These are phyloP conservation scores for Drosophila nr. fundita DNA, from an alignment of 2,888 invertebrate genomes.

Conservation along the genomic window DNA sequence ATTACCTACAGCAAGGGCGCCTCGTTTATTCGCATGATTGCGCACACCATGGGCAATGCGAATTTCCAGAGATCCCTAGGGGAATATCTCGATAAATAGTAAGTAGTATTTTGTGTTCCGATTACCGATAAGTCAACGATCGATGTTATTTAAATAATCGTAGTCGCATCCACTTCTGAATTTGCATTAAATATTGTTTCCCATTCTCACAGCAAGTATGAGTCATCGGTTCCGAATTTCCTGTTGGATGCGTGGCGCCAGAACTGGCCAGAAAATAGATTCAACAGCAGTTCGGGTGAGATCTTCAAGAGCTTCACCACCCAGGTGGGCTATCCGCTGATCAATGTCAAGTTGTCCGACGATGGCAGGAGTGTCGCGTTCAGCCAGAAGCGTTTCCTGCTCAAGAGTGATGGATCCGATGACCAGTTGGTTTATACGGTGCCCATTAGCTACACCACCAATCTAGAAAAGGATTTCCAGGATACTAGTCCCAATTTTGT, in stretches of 20 bases:
- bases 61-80: constrained; percentile 87
- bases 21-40: constrained; percentile 89
- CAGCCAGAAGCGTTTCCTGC: constrained; percentile 81
- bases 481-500: constrained; percentile 71
- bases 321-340: constrained; percentile 89
- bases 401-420: constrained; percentile 69
- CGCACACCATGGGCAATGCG: constrained; percentile 87
- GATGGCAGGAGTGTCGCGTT: constrained; percentile 58
- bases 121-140: neutral
- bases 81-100: constrained; percentile 86
- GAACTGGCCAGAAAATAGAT: constrained; percentile 71
- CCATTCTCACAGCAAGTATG: constrained; percentile 52
- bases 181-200: neutral
- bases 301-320: constrained; percentile 87
- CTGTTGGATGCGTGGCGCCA: constrained; percentile 86
- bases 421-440: constrained; percentile 69
- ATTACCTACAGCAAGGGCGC: constrained; percentile 90
- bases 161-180: no score
- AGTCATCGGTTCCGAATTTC: constrained; percentile 85
- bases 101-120: constrained; percentile 44
- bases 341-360: constrained; percentile 84
- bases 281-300: constrained; percentile 67
- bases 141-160: neutral
- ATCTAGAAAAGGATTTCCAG: constrained; percentile 58
- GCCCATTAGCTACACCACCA: constrained; percentile 82